Evolutionary conservation across 1,140 invertebrate genomes (phyloP), one percentile per base, ranked within the genome.

Genomic region (Carcinoscorpius rotundicauda): DNA sequence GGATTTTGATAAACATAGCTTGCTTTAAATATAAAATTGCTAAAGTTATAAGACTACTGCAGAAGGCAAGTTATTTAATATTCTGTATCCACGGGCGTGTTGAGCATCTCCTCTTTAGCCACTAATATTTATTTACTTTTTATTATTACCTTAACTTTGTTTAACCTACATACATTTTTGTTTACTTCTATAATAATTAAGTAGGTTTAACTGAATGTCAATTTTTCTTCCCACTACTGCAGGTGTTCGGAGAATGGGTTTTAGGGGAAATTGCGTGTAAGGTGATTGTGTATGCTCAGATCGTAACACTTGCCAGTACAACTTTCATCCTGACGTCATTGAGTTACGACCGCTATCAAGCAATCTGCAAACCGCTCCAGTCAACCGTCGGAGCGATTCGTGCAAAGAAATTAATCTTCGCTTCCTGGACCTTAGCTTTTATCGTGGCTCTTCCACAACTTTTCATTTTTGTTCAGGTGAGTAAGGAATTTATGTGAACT

Each of bases 261-360:
- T 73, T 79, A 6, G 74, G 76, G 4, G 72, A 73, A 6, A 69
- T 70, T 0, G 72, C 76, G 4, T 80, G 78, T 70, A 79, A 79
- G 67, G 65, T 78, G 4, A 69, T 79, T 6, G 74, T 76, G 3
- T 80, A 79, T 66, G 71, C 75, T 29, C 78, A 80, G 70, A 75
- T 76, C 5, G 75, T 80, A 5, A 78, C 78, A 0, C 69, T 81
- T 9, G 76, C 78, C 6, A 76, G 75, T 56, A 80, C 78, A 1
- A 78, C 77, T 1, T 80, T 79, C 69, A 77, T 80, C 11, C 66
- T 80, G 4, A 74, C 77, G 10, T 76, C 76, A 3, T 80, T 80
- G 78, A 76, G 75, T 48, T 77, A 75, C 61, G 78, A 80, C 64
- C 71, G 77, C 8, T 79, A 76, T 66, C 70, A 77, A 69, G 79